Evolutionary conservation across 2,797 vertebrate species (phyloP).

Genomic region (Caiman crocodilus): DNA sequence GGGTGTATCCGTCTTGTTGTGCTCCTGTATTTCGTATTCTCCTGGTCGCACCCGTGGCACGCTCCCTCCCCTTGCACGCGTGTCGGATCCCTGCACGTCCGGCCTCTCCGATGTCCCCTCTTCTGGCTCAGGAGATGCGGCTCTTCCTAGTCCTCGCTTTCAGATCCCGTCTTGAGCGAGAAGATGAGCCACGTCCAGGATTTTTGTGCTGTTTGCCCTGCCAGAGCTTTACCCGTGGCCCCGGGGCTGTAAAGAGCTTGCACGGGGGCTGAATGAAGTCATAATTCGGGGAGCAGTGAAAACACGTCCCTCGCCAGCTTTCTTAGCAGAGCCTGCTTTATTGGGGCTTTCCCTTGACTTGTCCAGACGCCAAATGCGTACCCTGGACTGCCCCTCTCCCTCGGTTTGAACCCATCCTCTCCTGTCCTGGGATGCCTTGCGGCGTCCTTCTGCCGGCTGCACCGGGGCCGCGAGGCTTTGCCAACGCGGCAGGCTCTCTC

Average conservation of each 20-base stretch:
- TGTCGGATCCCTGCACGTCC: too few relatives aligned
- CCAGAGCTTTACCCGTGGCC: neutral
- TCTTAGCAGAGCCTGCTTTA: neutral
- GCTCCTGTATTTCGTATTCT: neutral
- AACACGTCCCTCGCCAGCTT: neutral
- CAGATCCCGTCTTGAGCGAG: neutral
- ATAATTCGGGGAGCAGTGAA: neutral
- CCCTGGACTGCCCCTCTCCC: neutral
- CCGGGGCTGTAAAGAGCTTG: neutral
- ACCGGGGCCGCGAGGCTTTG: neutral
- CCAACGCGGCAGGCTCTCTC: neutral
- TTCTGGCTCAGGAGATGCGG: neutral
- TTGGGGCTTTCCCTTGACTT: neutral
- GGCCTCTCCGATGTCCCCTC: too few relatives aligned
- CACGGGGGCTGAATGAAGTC: neutral
- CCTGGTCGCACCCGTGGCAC: neutral
- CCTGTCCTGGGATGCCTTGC: neutral
- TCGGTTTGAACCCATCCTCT: neutral
- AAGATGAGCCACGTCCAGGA: neutral
- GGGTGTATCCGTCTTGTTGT: neutral
- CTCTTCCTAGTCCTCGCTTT: neutral
- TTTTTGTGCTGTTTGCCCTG: neutral
- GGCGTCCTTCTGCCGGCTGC: fast-evolving
- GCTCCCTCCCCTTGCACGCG: too few relatives aligned
- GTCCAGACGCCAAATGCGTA: neutral